These are phyloP conservation scores for Parauchenoglanis punctatus DNA, from an alignment of 2,797 vertebrate species.

Conservation along the genomic window DNA sequence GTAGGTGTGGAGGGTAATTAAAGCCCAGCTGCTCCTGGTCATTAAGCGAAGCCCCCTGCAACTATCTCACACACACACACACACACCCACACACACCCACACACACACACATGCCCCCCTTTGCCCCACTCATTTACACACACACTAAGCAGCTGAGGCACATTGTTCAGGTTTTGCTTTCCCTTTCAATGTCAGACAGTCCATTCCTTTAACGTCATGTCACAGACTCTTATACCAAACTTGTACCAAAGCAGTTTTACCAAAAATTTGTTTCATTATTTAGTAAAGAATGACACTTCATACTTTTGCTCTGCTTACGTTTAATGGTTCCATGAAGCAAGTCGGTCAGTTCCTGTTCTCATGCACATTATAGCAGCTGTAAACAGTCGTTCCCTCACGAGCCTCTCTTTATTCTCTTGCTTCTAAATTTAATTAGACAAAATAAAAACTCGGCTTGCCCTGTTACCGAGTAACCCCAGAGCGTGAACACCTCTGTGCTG, in stretches of 20 bases:
- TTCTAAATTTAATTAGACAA: no score
- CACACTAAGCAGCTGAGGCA: conserved; percentile 36
- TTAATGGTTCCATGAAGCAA: no score
- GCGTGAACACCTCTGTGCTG: neutral
- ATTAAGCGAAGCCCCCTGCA: conserved; percentile 66
- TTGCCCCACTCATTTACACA: neutral
- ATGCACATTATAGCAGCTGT: neutral
- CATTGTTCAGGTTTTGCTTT: conserved; percentile 17
- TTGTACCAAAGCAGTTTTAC: neutral
- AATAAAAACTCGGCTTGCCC: no score
- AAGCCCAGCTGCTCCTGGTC: conserved; percentile 73
- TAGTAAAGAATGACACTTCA: neutral
- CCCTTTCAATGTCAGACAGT: neutral
- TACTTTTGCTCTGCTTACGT: neutral
- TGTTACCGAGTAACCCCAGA: no score
- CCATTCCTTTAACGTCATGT: neutral
- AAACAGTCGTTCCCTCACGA: neutral
- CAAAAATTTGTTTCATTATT: neutral
- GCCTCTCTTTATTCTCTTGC: neutral
- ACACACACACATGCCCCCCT: conserved; percentile 4
- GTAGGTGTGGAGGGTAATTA: conserved; percentile 66
- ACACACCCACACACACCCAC: neutral
- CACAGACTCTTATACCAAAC: neutral
- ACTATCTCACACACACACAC: neutral
- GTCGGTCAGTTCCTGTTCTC: neutral